Conservation (phyloP, 1,140 invertebrate species). For the Drosophila tani region DNA sequence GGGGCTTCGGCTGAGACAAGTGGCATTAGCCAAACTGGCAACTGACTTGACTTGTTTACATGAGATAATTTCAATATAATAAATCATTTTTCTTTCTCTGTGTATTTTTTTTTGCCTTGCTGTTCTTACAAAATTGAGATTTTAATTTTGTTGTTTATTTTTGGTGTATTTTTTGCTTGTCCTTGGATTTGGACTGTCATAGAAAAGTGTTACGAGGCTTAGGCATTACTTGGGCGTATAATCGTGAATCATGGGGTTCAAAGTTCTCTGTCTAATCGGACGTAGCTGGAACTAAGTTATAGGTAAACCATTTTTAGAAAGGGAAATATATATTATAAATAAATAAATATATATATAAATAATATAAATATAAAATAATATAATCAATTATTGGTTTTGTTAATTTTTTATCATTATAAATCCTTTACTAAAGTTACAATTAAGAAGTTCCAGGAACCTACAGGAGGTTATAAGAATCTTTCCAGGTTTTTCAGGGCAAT, state of each 20-base stretch:
- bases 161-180: slow-evolving; percentile 32
- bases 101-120: slow-evolving; percentile 45
- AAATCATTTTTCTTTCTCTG: slow-evolving; percentile 69
- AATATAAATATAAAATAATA: too few species aligned
- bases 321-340: too few species aligned
- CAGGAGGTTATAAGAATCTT: too few species aligned
- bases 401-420: too few species aligned
- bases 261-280: not conserved
- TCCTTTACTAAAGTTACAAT: too few species aligned
- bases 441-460: too few species aligned
- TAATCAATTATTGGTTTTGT: too few species aligned
- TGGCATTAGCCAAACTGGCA: slow-evolving; percentile 78
- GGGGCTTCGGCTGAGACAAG: slow-evolving; percentile 58
- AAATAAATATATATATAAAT: too few species aligned
- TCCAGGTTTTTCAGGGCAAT: not conserved
- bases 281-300: too few species aligned
- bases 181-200: slow-evolving; percentile 73
- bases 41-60: slow-evolving; percentile 82
- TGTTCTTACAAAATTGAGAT: slow-evolving; percentile 40
- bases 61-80: slow-evolving; percentile 82
- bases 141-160: slow-evolving; percentile 35
- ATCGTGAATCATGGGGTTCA: slow-evolving; percentile 24
- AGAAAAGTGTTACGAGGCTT: slow-evolving; percentile 59
- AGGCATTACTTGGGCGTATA: slow-evolving; percentile 17
- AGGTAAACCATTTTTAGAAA: not conserved